Base-by-base conservation (phyloP, 2,113 vertebrate genomes). In the Eudyptes chrysolophus region DNA sequence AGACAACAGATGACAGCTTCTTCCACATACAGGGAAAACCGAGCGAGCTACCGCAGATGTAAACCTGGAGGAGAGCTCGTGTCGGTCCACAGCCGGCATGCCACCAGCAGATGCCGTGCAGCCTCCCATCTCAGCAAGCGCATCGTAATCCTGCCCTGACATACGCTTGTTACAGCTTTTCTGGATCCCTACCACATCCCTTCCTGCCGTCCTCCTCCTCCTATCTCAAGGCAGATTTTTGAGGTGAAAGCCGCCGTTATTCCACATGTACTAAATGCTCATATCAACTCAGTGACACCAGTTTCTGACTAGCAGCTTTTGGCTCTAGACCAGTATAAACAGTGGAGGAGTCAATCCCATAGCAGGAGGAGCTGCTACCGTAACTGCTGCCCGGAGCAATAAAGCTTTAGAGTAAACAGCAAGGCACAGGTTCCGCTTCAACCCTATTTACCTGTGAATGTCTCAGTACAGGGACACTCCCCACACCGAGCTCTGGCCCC, bases 161-260 rank as follows among this genome's bases (percentile, higher is more conserved):
- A 24, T 10, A 74, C 1, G 1, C 46, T 62, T 11, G 13, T 36
- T 75, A 29, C 9, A 0, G 2, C 29, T 42, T 44, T 52, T 32
- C 74, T 64, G 72, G 61, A 58, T 46, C 55, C 38, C 25, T 25
- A 32, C 29, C 25, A n/a, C 42, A 54, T 32, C 57, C 34, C 57
- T 34, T n/a, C 64, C 65, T 62, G 81, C 90, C 5, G 7, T 25
- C 40, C 34, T 61, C n/a, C 54, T 87, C 42, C 54, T 87, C 44
- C 68, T 22, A 5, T 26, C 68, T 48, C 70, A 48, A 60, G 74
- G 70, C 34, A 75, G 55, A 51, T 5, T 51, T 38, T 2, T 32
- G 68, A 86, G 51, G 38, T n/a, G 71, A 65, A 51, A 87, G 58
- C 27, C 7, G 9, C 58, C 79, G 38, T 11, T 62, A 24, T 4